Conservation (phyloP, 2,113 vertebrate species). For the Suncus etruscus region DNA sequence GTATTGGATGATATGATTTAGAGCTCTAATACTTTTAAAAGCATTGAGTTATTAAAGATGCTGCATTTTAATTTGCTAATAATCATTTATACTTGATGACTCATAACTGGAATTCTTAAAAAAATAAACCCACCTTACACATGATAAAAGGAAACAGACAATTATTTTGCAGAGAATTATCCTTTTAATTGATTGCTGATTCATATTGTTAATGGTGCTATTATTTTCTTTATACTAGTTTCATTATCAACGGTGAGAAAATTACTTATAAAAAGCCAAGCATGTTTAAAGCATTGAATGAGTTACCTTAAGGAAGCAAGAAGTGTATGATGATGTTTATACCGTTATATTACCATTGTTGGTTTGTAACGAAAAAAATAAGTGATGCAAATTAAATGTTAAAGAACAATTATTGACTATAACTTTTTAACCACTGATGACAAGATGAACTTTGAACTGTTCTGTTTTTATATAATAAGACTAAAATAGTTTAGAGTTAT, state of each 20-base stretch:
- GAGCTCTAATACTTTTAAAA: constrained; percentile 8
- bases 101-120: constrained; percentile 4
- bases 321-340: background rate
- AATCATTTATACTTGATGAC: background rate
- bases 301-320: background rate
- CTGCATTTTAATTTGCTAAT: background rate
- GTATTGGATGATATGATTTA: constrained; percentile 34
- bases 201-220: background rate
- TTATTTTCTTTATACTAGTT: background rate
- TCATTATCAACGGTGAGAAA: background rate
- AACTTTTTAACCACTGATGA: background rate
- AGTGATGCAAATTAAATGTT: background rate
- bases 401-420: background rate
- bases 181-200: background rate
- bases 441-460: background rate
- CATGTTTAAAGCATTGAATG: background rate
- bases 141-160: background rate
- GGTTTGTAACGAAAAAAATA: background rate
- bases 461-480: background rate
- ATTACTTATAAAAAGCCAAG: background rate
- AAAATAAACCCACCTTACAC: background rate
- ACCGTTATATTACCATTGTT: background rate
- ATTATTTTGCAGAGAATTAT: background rate
- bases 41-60: background rate
- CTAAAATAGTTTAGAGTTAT: background rate